Evolutionary conservation across 2,113 vertebrate species (phyloP), one percentile per base, ranked within the genome.

Genomic region (Petromus typicus): DNA sequence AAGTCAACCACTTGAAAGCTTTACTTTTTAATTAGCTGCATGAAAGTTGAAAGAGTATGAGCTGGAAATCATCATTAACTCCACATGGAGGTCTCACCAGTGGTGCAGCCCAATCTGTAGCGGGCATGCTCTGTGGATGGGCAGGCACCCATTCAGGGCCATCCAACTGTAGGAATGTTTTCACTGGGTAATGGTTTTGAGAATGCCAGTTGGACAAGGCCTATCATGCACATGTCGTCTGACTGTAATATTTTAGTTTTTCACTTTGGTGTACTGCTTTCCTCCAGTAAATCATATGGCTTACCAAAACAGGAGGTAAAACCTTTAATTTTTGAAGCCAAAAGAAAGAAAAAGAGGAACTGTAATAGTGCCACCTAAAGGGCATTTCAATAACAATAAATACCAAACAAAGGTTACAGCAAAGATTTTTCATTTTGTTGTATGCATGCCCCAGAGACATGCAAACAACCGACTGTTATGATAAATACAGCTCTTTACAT

Each of bases 1-100:
- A 98, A 98, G 97, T 97, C 97, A 97, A 97, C 90, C 98, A 98
- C 97, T 98, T 98, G 91, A 96, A 97, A 98, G 96, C 97, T 95
- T 91, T 98, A 91, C 87, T 97, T 98, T 98, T 98, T 98, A 98
- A 98, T 99, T 98, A 98, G 98, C 97, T 92, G 95, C 98, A 97
- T 98, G 97, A 97, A 97, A 98, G 98, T 97, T 98, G 97, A 98
- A 98, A 98, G 98, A 96, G 95, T 97, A 97, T 95, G 97, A 96
- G 98, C 98, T 94, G 97, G 73, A 96, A 93, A 97, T 95, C 95
- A 94, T 98, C 98, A 98, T 98, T 97, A 98, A 97, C 97, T 92
- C 98, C 98, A 98, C 97, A 98, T 98, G 98, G 98, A 95, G 95
- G 94, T 95, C 96, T 92, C 97, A 97, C 97, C 97, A 95, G 76